phyloP scores from a whole-genome alignment of 2,888 invertebrate genomes.

The Heliconius ismenius region DNA sequence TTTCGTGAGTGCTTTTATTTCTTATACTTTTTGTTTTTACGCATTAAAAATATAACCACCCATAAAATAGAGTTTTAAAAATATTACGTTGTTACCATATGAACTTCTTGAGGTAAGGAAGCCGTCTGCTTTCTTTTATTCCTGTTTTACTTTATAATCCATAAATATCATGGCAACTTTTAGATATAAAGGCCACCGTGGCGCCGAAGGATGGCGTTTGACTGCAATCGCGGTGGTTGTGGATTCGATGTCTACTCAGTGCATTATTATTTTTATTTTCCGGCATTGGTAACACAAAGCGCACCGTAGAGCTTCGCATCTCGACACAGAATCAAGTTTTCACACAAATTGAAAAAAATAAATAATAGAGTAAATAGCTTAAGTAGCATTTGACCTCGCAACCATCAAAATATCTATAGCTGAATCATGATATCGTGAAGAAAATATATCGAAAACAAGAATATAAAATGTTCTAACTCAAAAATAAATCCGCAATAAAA shows the following conservation, averaged over 20 bases:
- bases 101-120: not conserved
- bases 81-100: not conserved
- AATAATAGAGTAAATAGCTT: too few species aligned
- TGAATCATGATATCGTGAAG: too few species aligned
- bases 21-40: too few species aligned
- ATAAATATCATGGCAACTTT: not conserved
- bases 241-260: not conserved
- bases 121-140: not conserved
- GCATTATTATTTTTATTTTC: too few species aligned
- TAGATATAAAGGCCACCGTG: not conserved
- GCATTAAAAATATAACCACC: not conserved
- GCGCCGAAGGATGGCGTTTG: not conserved
- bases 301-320: too few species aligned
- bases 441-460: too few species aligned
- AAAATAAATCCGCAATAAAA: not conserved
- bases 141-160: not conserved
- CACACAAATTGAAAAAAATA: too few species aligned
- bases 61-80: not conserved
- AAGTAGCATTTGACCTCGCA: too few species aligned
- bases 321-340: too few species aligned
- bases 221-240: not conserved
- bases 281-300: too few species aligned
- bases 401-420: too few species aligned
- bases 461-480: not conserved
- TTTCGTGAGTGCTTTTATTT: too few species aligned